Evolutionary conservation across 2,888 invertebrate species (phyloP).

Genomic region (Drosophila buzzatii): DNA sequence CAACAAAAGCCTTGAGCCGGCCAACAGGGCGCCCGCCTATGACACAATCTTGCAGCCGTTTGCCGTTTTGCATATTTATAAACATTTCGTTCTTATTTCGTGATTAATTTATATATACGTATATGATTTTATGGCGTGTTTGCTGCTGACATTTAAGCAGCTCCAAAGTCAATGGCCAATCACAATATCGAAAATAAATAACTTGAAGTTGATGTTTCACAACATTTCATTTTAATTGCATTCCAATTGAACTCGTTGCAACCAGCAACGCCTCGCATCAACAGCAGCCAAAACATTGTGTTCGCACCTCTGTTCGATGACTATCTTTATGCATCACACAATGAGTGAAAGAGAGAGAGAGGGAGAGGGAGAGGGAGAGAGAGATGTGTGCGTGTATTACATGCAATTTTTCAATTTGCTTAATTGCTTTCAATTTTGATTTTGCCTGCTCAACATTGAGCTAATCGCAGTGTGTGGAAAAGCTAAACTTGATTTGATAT

Average conservation of each 20-base stretch:
- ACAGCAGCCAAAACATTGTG: slow-evolving; percentile 53
- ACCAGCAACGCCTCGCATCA: slow-evolving; percentile 38
- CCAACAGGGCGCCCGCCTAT: slow-evolving; percentile 28
- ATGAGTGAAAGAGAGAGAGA: background rate
- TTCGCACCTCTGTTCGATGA: slow-evolving; percentile 72
- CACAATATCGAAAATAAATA: slow-evolving; percentile 34
- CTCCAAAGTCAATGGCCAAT: slow-evolving; percentile 32
- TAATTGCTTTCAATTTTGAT: slow-evolving; percentile 64
- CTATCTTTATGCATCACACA: slow-evolving; percentile 26
- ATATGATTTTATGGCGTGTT: slow-evolving; percentile 34
- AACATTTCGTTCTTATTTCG: slow-evolving; percentile 3
- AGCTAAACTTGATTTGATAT: background rate
- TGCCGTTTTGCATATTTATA: slow-evolving; percentile 24
- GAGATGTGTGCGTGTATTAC: slow-evolving; percentile 46
- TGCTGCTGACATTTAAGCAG: slow-evolving; percentile 54
- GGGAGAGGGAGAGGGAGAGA: background rate
- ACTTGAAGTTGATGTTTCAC: slow-evolving; percentile 23
- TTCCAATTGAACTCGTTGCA: slow-evolving; percentile 53
- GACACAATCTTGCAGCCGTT: slow-evolving; percentile 46
- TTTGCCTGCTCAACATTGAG: background rate
- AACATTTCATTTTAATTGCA: slow-evolving; percentile 51
- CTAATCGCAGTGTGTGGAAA: background rate
- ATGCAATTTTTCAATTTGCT: slow-evolving; percentile 75
- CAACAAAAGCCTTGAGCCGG: slow-evolving; percentile 54
- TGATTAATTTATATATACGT: slow-evolving; percentile 66